Evolutionary conservation across 35 echinoderm and acorn worm genomes (phyloP), one percentile per base, ranked within the genome.

Genomic region (Hemicentrotus pulcherrimus): DNA sequence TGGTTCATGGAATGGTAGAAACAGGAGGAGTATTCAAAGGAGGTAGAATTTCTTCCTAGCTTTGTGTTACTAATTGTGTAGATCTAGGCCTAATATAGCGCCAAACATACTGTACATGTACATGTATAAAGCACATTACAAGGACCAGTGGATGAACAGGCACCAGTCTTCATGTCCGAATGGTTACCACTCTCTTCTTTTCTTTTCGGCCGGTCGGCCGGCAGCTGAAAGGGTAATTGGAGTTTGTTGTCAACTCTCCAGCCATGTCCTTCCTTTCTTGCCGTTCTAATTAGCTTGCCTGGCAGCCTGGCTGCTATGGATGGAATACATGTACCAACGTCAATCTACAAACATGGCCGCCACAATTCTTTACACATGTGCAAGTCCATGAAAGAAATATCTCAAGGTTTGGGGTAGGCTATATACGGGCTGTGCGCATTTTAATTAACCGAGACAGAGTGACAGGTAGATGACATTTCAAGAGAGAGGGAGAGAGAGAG

Each of bases 371-470:
- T 78, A 78, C 65, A 78, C 65, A 78, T 78, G 65, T n/a, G 22
- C 24, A 78, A 78, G 65, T 78, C 65, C 65, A n/a, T 78, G 65
- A 78, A 28, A 78, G 65, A 78, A 78, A 78, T 78, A 78, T 78
- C 24, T 28, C 65, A 78, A 78, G 65, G 65, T 78, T 78, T 24
- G 18, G 65, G 4, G 65, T n/a, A 78, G 28, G 65, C 65, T 78
- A 78, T 78, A 78, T 22, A 22, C 28, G 24, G 65, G 65, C 65
- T 78, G 6, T n/a, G 65, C 65, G 5, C 65, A 7, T 78, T 78
- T 71, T 78, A 78, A 78, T 78, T 78, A 78, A 78, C 65, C 19
- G 22, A n/a, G 65, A 78, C 65, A 78, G 65, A 78, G 28, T 78
- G 18, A 78, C 22, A 78, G 65, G 19, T 78, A 78, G 65, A 78